Percentiles rank a stretch among this genome's conserved stretches.
Evolutionary conservation across 2,113 vertebrate species (phyloP).

Genomic region (Lethenteron reissneri): DNA sequence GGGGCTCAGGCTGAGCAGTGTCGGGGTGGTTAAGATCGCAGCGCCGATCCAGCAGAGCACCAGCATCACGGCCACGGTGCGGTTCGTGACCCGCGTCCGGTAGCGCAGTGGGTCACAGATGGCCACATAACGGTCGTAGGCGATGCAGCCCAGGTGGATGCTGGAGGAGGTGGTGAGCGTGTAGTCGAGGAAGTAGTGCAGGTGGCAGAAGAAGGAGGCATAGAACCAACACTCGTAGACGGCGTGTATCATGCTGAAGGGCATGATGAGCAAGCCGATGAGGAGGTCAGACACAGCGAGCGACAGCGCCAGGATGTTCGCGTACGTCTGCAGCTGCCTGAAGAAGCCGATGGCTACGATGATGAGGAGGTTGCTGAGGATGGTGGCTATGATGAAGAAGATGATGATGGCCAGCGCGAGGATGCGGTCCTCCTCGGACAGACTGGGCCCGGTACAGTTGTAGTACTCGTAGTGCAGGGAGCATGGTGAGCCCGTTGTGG

Average conservation of each 20-base stretch:
- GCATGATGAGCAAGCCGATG: slow-evolving; percentile 22
- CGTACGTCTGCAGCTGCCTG: slow-evolving; percentile 23
- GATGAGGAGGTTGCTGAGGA: slow-evolving; percentile 20
- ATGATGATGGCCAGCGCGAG: too few species aligned
- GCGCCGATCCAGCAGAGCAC: slow-evolving; percentile 18
- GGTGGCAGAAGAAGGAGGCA: slow-evolving; percentile 19
- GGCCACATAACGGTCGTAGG: slow-evolving; percentile 19
- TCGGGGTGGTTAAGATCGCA: slow-evolving; percentile 15
- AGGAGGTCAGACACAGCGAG: slow-evolving; percentile 21
- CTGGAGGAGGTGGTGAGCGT: slow-evolving; percentile 25
- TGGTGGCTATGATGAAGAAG: not conserved
- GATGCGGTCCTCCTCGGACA: too few species aligned
- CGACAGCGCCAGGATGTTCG: slow-evolving; percentile 24
- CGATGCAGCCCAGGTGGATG: slow-evolving; percentile 22
- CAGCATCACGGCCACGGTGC: slow-evolving; percentile 9
- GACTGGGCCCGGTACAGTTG: too few species aligned
- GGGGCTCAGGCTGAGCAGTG: slow-evolving; percentile 9
- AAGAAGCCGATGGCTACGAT: slow-evolving; percentile 22
- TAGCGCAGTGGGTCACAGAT: slow-evolving; percentile 20
- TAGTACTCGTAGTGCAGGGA: too few species aligned
- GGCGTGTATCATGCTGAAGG: slow-evolving; percentile 21
- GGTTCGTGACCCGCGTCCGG: slow-evolving; percentile 12
- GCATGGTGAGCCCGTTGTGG: too few species aligned
- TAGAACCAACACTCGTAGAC: slow-evolving; percentile 26
- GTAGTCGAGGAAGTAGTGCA: slow-evolving; percentile 22